These are phyloP conservation scores for Drosophila bifasciata DNA, from an alignment of 1,140 invertebrate genomes.

Conservation along the genomic window DNA sequence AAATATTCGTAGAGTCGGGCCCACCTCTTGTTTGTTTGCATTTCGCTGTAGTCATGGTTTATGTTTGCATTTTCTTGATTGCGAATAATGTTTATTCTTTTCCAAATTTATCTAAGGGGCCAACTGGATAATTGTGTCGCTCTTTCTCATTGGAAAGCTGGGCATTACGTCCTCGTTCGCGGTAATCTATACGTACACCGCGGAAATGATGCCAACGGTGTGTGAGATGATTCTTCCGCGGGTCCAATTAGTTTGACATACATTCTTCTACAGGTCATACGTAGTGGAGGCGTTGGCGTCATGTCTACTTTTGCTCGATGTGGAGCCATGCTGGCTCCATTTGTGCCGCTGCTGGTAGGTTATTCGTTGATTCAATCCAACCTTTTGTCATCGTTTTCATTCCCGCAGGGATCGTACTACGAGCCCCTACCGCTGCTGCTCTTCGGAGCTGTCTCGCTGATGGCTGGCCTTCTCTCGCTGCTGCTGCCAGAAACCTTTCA, in stretches of 20 bases:
- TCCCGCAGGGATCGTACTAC: conserved; percentile 84
- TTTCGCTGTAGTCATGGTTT: too few relatives aligned
- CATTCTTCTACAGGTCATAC: conserved; percentile 65
- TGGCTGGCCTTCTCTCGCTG: conserved; percentile 85
- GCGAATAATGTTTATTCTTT: neutral
- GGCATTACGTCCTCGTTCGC: conserved; percentile 87
- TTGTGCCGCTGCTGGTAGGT: conserved; percentile 86
- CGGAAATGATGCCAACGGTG: conserved; percentile 87
- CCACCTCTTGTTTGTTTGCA: neutral
- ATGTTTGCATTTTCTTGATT: neutral
- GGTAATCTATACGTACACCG: conserved; percentile 87
- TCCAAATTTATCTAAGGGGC: conserved; percentile 64
- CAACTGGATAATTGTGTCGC: conserved; percentile 84
- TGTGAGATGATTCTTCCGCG: conserved; percentile 32
- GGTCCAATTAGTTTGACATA: neutral
- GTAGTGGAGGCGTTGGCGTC: conserved; percentile 86
- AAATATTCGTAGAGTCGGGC: conserved; percentile 17
- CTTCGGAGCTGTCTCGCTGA: conserved; percentile 85
- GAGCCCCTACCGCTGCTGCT: conserved; percentile 85
- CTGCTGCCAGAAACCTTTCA: conserved; percentile 87
- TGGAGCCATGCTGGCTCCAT: conserved; percentile 87
- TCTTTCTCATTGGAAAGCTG: conserved; percentile 88
- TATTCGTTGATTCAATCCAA: neutral
- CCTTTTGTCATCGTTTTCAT: too few relatives aligned
- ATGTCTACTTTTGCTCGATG: conserved; percentile 87